Base-by-base conservation (phyloP, 2,113 vertebrate genomes). In the Toxotes chatareus region DNA sequence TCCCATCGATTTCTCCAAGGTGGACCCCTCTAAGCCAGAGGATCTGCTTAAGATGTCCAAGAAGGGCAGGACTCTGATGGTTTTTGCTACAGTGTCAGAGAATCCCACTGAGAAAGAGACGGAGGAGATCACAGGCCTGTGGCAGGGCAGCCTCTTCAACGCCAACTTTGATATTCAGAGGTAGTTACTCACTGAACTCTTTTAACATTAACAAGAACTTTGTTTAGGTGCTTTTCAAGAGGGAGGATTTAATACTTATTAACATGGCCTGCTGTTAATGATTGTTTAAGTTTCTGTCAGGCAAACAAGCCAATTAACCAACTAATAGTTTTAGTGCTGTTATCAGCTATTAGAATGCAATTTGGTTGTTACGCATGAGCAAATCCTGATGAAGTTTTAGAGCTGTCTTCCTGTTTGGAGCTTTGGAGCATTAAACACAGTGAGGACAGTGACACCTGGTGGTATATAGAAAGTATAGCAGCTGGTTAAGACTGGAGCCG, bases 101-200 rank as follows among this genome's bases (percentile, higher is more conserved):
- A 92, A 92, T 55, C 98, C 98, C n/a, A 96, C 95, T 0, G 98
- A 99, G 90, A 99, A 99, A 80, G 97, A 99, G 91, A 99, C 96
- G 0, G 98, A 99, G 79, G 96, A 99, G 84, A 93, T 99, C 76
- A 99, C 97, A 1, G 96, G 97, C 83, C 86, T 99, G 84, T 99
- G 98, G 98, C 98, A 99, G 91, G 96, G 97, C 61, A 97, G 98
- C 73, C 97, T 99, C 21, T 99, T 99, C 93, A 99, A 99, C 0
- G 98, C 97, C 61, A 99, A 99, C 94, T 99, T 94, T 12, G 98
- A 99, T 0, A 84, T 99, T 23, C 98, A 99, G 73, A 97, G 98
- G 98, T 98, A 91, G 14, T n/a, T 1, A 14, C 85, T 71, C 60
- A 40, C 55, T 38, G 0, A 67, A 7, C 51, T 23, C 3, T 7